A percentile compares a stretch with the other conserved stretches of the same genome.
Evolutionary conservation across 2,888 invertebrate species (phyloP).

Genomic region (Phymatocera aterrima): DNA sequence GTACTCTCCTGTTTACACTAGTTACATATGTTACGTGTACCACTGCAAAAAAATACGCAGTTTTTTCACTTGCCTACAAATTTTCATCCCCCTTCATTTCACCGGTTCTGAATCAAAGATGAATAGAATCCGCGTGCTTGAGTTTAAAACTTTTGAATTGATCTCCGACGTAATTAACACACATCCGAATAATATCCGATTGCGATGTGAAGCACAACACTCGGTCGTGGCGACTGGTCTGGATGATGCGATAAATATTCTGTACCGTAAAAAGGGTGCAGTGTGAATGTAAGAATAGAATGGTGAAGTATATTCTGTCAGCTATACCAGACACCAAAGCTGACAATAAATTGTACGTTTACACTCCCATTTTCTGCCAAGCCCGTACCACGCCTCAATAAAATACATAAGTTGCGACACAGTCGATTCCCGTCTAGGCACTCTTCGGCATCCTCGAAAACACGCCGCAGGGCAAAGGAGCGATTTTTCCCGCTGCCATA

Average conservation of each 20-base stretch:
- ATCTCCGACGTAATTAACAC: background rate
- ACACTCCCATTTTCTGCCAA: background rate
- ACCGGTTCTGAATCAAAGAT: no score
- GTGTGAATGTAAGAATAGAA: background rate
- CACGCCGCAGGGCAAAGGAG: constrained; percentile 9
- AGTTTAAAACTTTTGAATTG: no score
- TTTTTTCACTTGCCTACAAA: background rate
- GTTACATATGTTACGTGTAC: background rate
- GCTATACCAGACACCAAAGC: constrained; percentile 16
- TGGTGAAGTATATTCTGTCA: background rate
- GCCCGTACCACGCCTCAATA: background rate
- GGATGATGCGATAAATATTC: background rate
- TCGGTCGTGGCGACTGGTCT: background rate
- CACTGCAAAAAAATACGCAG: background rate
- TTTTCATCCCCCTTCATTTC: background rate
- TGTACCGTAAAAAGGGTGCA: background rate
- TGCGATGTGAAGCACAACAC: background rate
- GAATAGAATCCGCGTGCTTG: no score
- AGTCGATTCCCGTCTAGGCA: constrained; percentile 3
- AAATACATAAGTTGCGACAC: constrained; percentile 4
- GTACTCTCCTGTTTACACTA: background rate
- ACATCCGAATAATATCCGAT: background rate
- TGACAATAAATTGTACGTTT: background rate
- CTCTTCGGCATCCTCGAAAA: constrained; percentile 24
- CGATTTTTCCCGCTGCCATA: constrained; percentile 3